Percentiles rank a stretch among this genome's conserved stretches.
Conservation (phyloP, 2,888 invertebrate genomes). For the Pyrrhosoma nymphula region DNA sequence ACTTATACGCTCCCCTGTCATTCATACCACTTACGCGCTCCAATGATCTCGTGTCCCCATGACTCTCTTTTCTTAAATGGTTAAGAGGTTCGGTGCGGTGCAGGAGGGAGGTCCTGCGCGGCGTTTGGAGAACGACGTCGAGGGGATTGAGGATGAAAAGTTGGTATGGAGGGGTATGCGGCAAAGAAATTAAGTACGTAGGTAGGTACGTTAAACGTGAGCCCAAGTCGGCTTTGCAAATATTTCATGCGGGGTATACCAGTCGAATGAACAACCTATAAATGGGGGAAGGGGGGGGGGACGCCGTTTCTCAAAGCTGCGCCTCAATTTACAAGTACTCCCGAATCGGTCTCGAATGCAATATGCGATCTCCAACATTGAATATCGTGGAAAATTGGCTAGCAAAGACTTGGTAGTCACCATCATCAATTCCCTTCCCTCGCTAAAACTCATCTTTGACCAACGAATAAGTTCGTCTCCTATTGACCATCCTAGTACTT, state of each 20-base stretch:
- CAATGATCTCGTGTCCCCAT: background rate
- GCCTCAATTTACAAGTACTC: background rate
- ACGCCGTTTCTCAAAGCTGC: background rate
- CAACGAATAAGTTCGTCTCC: no score
- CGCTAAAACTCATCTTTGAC: no score
- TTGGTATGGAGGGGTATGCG: background rate
- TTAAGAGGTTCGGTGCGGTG: slow-evolving; percentile 37
- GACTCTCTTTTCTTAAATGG: slow-evolving; percentile 26
- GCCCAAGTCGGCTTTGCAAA: background rate
- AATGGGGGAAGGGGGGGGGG: no score
- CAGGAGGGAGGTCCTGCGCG: background rate
- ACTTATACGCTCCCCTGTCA: background rate
- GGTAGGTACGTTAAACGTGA: background rate
- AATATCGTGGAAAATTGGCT: background rate
- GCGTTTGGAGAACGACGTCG: background rate
- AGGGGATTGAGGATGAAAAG: background rate
- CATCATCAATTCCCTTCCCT: no score
- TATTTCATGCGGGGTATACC: background rate
- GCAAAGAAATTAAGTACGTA: background rate
- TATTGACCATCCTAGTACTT: no score
- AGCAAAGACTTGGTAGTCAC: background rate
- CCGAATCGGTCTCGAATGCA: background rate
- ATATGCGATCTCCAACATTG: background rate
- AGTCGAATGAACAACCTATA: background rate
- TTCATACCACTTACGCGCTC: slow-evolving; percentile 3